These are phyloP conservation scores for Hypselothyrea guttata DNA, from an alignment of 2,888 invertebrate species.

Conservation along the genomic window DNA sequence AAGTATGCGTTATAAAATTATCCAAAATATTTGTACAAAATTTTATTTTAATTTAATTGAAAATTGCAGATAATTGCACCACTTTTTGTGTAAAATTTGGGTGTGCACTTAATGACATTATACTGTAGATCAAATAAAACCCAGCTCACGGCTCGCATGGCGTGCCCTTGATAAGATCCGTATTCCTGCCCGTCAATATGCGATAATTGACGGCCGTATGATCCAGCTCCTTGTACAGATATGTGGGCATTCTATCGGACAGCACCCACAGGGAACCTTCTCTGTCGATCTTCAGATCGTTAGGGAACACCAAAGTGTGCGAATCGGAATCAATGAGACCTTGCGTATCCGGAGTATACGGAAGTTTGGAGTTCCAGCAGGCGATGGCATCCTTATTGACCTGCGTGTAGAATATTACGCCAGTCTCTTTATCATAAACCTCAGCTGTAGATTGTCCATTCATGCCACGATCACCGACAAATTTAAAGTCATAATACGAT, in stretches of 20 bases:
- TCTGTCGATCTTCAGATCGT: slow-evolving; percentile 88
- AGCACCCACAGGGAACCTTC: slow-evolving; percentile 88
- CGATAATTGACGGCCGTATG: slow-evolving; percentile 87
- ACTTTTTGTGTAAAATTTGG: too few species aligned
- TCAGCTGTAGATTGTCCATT: slow-evolving; percentile 89
- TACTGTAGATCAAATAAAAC: slow-evolving; percentile 34
- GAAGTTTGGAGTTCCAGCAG: slow-evolving; percentile 89
- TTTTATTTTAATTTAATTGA: too few species aligned
- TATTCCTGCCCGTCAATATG: slow-evolving; percentile 79
- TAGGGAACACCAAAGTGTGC: slow-evolving; percentile 88
- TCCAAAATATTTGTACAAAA: too few species aligned
- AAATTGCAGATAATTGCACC: too few species aligned
- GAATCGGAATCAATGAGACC: slow-evolving; percentile 87
- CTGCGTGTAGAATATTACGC: slow-evolving; percentile 90
- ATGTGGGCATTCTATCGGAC: slow-evolving; percentile 89
- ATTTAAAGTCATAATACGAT: slow-evolving; percentile 88
- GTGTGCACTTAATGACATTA: too few species aligned
- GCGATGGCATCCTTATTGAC: slow-evolving; percentile 89
- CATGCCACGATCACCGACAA: slow-evolving; percentile 88
- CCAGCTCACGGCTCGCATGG: slow-evolving; percentile 75
- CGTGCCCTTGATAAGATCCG: slow-evolving; percentile 81
- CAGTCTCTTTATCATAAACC: slow-evolving; percentile 86
- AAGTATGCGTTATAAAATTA: too few species aligned
- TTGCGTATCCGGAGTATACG: slow-evolving; percentile 86
- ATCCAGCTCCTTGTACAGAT: slow-evolving; percentile 86